Base-by-base conservation (phyloP, 2,888 invertebrate species). In the Timandra comae region DNA sequence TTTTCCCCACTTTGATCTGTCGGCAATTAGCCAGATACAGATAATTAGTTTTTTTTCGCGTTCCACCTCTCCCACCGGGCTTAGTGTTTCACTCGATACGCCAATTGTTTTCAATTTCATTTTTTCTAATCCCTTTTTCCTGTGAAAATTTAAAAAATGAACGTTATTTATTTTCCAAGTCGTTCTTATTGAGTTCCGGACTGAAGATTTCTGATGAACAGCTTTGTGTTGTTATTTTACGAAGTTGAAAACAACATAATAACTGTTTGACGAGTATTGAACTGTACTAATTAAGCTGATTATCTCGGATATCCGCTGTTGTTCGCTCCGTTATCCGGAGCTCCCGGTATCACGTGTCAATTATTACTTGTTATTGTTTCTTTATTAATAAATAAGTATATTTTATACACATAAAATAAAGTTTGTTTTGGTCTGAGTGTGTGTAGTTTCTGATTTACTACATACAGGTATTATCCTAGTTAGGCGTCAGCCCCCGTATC, bases 1-100 rank as follows among this genome's bases (percentile, higher is more conserved):
- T 61, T 47, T n/a, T 46, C 55, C 55, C 57, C 64, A 54, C 71
- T 75, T 77, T 80, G 78, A 82, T 81, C 79, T 68, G 65, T 54
- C 65, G 66, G 73, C 81, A 84, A 84, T 84, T 82, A 84, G 81
- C 70, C 56, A 51, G 70, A 70, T 69, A 70, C 64, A 75, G 66
- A 74, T 82, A 77, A 81, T 79, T 81, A 80, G 72, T 75, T 80
- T 70, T 64, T 69, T 73, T 66, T 58, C 58, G 58, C 59, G 55
- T 66, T 66, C 60, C 33, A 57, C 58, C 41, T 46, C 58, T 55
- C 51, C 39, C 49, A 49, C 55, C 62, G 70, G 66, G 66, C 66
- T 73, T 72, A 71, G 59, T 62, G 63, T 63, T 71, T 70, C 70
- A 65, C n/a, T n/a, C n/a, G n/a, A 69, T 70, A 58, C 59, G 61